These are phyloP conservation scores for Rousettus madagascariensis DNA, from an alignment of 2,797 vertebrate genomes.

Conservation along the genomic window DNA sequence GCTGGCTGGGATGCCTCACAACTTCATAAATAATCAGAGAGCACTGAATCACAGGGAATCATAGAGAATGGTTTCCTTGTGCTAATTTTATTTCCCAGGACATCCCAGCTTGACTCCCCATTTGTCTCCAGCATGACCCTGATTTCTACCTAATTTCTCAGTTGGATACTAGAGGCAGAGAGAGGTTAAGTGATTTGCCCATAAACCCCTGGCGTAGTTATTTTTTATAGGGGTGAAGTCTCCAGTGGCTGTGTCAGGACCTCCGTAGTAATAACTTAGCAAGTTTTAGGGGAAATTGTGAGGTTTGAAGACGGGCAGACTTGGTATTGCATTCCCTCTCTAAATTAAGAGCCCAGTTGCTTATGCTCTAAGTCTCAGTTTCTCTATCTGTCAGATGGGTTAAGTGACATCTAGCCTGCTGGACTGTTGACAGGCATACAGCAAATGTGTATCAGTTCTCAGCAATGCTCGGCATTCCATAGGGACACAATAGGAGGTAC, in stretches of 20 bases:
- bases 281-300: background rate
- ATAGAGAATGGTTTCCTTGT: background rate
- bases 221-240: background rate
- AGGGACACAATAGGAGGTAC: background rate
- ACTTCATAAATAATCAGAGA: slow-evolving; percentile 15
- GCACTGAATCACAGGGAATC: background rate
- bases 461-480: rapidly evolving
- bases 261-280: background rate
- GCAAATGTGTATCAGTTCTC: background rate
- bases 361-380: background rate
- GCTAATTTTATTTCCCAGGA: slow-evolving; percentile 53
- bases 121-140: slow-evolving; percentile 40
- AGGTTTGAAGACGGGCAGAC: background rate
- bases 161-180: slow-evolving; percentile 2
- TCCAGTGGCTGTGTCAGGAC: background rate
- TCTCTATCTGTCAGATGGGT: background rate
- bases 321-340: background rate
- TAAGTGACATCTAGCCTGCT: background rate
- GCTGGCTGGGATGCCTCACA: background rate
- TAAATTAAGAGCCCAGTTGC: background rate
- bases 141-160: slow-evolving; percentile 41
- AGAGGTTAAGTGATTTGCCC: slow-evolving; percentile 1
- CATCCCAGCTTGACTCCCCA: background rate
- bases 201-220: background rate
- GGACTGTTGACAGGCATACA: background rate